Conservation (phyloP, 2,113 vertebrate species). For the Cyphomyrus plagiostoma region DNA sequence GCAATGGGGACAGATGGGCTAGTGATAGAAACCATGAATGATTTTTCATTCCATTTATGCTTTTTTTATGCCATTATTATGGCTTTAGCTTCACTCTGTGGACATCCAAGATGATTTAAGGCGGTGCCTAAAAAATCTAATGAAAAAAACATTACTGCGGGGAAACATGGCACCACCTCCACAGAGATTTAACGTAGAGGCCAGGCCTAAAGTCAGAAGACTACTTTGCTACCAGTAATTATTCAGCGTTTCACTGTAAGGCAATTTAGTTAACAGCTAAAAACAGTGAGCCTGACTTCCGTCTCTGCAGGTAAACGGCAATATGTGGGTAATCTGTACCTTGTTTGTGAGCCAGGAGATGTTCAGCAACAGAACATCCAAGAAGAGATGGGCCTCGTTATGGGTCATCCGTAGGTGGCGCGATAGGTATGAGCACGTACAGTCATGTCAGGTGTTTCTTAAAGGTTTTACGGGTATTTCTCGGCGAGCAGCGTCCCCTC, state of each 20-base stretch:
- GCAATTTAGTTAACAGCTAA: neutral
- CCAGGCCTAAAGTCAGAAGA: neutral
- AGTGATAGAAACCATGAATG: neutral
- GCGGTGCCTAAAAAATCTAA: neutral
- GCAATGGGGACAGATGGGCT: neutral
- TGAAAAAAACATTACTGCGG: neutral
- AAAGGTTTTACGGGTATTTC: neutral
- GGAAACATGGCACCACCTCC: neutral
- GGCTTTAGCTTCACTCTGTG: neutral
- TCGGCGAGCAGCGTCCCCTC: neutral
- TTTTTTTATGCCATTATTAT: neutral
- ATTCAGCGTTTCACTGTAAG: neutral
- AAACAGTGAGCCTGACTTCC: neutral
- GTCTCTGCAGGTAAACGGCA: neutral
- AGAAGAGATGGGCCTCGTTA: neutral
- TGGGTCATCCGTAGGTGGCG: neutral
- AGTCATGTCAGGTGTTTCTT: neutral
- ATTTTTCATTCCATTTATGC: neutral
- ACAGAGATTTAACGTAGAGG: neutral
- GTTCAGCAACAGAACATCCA: neutral
- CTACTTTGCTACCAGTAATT: neutral
- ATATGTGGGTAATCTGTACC: neutral
- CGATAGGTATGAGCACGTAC: neutral
- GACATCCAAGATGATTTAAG: neutral
- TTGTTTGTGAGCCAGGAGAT: neutral